Evolutionary conservation across 2,113 vertebrate species (phyloP).

Genomic region (Colius striatus): DNA sequence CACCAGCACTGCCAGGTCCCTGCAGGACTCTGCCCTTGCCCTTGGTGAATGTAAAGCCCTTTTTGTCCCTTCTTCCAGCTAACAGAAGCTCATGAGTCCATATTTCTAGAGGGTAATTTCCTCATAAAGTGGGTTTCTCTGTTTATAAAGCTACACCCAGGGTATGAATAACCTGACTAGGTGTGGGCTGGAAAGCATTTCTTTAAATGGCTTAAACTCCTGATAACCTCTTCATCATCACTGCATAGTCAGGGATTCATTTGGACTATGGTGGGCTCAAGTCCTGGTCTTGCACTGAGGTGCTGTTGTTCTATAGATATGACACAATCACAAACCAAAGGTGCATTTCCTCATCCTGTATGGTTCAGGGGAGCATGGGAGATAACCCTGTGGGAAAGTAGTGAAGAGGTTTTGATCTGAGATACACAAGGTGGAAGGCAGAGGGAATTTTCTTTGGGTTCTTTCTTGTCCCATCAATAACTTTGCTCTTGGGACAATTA

Average conservation of each 20-base stretch:
- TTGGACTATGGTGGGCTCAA: not conserved
- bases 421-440: not conserved
- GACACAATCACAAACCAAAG: not conserved
- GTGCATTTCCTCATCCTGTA: not conserved
- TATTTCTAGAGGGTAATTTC: not conserved
- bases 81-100: not conserved
- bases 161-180: constrained; percentile 8
- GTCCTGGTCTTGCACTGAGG: not conserved
- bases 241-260: not conserved
- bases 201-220: not conserved
- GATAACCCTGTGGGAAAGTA: not conserved
- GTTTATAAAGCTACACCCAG: constrained; percentile 26
- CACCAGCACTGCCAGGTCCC: no score
- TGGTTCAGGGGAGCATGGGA: not conserved
- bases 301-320: not conserved
- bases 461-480: not conserved
- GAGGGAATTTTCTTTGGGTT: not conserved
- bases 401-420: not conserved
- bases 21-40: no score
- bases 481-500: not conserved
- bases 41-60: not conserved
- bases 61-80: not conserved
- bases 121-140: not conserved
- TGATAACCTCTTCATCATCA: not conserved
- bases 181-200: not conserved